phyloP scores from a whole-genome alignment of 2,888 invertebrate species.

The Pandemis corylana region DNA sequence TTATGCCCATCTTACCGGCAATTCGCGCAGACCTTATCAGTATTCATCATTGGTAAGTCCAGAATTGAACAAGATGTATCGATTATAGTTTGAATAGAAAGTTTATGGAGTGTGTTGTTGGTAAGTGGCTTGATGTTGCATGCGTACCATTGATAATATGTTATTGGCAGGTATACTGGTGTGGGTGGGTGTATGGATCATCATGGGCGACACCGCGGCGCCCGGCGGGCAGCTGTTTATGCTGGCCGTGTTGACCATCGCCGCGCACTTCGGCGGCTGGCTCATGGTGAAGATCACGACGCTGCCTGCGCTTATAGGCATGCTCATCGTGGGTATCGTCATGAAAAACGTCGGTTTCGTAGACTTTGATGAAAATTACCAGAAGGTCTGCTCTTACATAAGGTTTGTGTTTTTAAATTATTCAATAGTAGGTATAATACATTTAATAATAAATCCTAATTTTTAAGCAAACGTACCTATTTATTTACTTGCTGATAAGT shows the following conservation, averaged over 20 bases:
- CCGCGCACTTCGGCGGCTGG: conserved; percentile 93
- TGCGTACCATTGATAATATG: conserved; percentile 19
- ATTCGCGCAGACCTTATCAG: conserved; percentile 90
- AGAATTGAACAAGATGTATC: not conserved
- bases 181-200: conserved; percentile 91
- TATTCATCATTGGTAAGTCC: conserved; percentile 88
- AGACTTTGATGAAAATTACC: conserved; percentile 88
- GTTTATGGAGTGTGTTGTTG: conserved; percentile 16
- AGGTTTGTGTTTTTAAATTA: conserved; percentile 78
- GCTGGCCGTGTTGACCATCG: conserved; percentile 89
- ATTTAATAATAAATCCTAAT: not conserved
- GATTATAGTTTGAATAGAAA: conserved; percentile 13
- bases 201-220: conserved; percentile 91
- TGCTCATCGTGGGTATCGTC: conserved; percentile 92
- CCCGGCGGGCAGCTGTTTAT: conserved; percentile 94
- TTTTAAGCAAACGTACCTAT: not conserved
- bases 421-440: no score
- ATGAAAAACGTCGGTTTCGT: conserved; percentile 90
- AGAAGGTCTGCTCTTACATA: conserved; percentile 88
- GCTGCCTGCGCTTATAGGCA: conserved; percentile 93
- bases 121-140: not conserved
- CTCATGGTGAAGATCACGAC: conserved; percentile 90
- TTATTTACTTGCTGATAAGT: no score
- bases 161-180: conserved; percentile 84
- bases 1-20: conserved; percentile 94